Evolutionary conservation across 2,113 vertebrate species (phyloP).

Genomic region (Antennarius striatus): DNA sequence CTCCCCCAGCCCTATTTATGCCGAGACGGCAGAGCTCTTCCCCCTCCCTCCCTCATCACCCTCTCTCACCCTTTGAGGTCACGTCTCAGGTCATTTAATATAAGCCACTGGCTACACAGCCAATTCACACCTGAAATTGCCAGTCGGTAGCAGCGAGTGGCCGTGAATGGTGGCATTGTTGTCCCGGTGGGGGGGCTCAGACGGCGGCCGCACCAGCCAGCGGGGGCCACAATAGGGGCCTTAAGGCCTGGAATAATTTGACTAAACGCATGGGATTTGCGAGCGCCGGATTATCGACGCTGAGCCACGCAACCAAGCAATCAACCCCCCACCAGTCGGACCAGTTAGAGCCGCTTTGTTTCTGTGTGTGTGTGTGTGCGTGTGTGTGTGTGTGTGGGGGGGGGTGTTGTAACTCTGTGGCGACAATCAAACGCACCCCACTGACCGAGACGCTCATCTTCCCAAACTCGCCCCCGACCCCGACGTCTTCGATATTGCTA

Average conservation of each 20-base stretch:
- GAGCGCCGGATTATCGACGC: constrained; percentile 69
- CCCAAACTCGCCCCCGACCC: constrained; percentile 46
- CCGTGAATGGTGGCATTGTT: constrained; percentile 78
- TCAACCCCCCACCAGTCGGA: constrained; percentile 58
- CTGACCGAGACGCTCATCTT: constrained; percentile 27
- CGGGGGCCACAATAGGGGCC: constrained; percentile 68
- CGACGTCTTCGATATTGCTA: constrained; percentile 33
- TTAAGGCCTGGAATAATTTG: constrained; percentile 77
- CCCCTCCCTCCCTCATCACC: constrained; percentile 17
- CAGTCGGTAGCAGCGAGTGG: constrained; percentile 61
- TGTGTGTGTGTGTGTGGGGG: constrained; percentile 1
- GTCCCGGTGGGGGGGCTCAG: constrained; percentile 67
- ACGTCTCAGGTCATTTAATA: constrained; percentile 76
- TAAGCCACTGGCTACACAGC: constrained; percentile 67
- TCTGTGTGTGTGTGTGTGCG: constrained; percentile 24
- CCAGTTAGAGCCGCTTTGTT: constrained; percentile 55
- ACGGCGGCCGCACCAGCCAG: constrained; percentile 62
- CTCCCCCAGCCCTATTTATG: no score
- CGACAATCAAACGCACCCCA: constrained; percentile 12
- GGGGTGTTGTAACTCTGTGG: constrained; percentile 26
- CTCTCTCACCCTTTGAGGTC: constrained; percentile 55
- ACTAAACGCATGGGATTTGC: constrained; percentile 77
- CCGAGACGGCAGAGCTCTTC: background rate
- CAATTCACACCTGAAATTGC: constrained; percentile 80
- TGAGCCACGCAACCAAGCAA: constrained; percentile 66